phyloP scores from a whole-genome alignment of 2,888 invertebrate genomes.

The Automeris io region DNA sequence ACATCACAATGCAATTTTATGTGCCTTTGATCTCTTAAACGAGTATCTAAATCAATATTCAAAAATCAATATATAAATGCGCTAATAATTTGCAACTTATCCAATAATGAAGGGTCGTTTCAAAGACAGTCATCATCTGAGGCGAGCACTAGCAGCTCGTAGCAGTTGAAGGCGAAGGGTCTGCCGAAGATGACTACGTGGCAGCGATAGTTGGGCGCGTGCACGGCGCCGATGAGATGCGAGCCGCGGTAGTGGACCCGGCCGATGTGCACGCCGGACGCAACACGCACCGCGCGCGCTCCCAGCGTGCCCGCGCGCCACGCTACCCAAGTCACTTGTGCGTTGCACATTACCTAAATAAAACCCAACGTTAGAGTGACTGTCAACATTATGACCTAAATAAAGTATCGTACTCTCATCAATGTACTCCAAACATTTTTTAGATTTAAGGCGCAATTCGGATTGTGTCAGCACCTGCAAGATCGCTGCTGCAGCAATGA shows the following conservation, averaged over 20 bases:
- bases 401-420: no score
- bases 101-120: no score
- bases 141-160: constrained; percentile 48
- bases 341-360: constrained; percentile 59
- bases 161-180: constrained; percentile 63
- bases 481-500: no score
- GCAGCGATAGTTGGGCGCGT: constrained; percentile 48
- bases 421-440: no score
- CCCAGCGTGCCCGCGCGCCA: constrained; percentile 40
- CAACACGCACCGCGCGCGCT: constrained; percentile 38
- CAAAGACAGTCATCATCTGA: constrained; percentile 10
- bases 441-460: no score
- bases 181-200: constrained; percentile 56
- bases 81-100: no score
- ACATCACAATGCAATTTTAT: not conserved
- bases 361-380: not conserved
- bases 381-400: no score
- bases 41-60: not conserved
- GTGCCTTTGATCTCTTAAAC: not conserved
- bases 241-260: constrained; percentile 44
- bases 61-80: no score
- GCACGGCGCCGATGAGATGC: constrained; percentile 44
- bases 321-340: constrained; percentile 43
- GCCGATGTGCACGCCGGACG: constrained; percentile 38
- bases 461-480: no score